Evolutionary conservation across 2,113 vertebrate genomes (phyloP), one percentile per base, ranked within the genome.

Genomic region (Thymallus thymallus): DNA sequence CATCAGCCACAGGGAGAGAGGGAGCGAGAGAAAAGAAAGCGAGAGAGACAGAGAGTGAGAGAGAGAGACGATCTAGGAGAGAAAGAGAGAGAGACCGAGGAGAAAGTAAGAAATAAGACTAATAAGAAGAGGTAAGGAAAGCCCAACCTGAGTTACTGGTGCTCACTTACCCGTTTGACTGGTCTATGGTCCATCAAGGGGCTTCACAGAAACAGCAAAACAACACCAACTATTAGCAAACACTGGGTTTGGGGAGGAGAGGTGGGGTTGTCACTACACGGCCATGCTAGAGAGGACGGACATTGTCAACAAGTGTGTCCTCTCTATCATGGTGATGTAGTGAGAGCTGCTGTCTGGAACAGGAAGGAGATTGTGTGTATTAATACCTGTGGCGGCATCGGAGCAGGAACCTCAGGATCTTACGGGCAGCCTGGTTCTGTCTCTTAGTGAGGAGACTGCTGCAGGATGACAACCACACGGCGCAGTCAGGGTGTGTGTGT

Each of bases 141-240:
- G 46, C 41, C 41, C 41, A 45, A 45, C 5, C 41, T 45, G 41
- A 45, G 41, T 45, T 45, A 3, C 41, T 45, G 41, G 41, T 2
- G 41, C 41, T 45, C 71, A 98, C 97, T 99, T 95, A 99, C 97
- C 97, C 95, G 95, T 94, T 96, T 96, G 94, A 95, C 96, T 94
- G 95, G 97, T 93, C 97, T 97, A 96, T 95, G 95, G 95, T 99
- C 97, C 97, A 96, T 95, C 96, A 98, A 97, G 92, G 97, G 97
- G 97, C 97, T 99, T 98, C 92, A 92, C 95, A 81, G 85, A 89
- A 92, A 95, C 94, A 94, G 96, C 93, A 96, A 98, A 96, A 99
- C 95, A 97, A 99, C 92, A 97, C 92, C 96, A 97, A 94, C 95
- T 94, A 96, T 99, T 99, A 99, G 96, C 94, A 95, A 82, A 64